Percentiles rank a stretch among this genome's conserved stretches.
phyloP scores from a whole-genome alignment of 2,113 vertebrate species.

The Laticauda colubrina region DNA sequence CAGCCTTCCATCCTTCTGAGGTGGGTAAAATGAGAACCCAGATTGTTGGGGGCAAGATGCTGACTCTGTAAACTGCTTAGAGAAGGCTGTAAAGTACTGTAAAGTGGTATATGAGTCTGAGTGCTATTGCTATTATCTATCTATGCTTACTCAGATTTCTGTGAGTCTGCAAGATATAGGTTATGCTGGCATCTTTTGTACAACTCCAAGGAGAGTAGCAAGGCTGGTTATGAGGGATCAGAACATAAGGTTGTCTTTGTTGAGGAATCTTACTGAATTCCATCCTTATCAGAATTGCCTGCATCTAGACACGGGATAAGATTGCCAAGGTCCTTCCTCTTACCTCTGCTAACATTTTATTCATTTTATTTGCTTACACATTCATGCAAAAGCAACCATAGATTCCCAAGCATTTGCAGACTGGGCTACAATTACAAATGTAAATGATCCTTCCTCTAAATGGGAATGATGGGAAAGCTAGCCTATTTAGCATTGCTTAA shows the following conservation, averaged over 20 bases:
- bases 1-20: too few relatives aligned
- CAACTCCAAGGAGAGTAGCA: not conserved
- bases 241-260: not conserved
- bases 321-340: not conserved
- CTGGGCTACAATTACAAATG: not conserved
- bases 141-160: not conserved
- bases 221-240: not conserved
- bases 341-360: not conserved
- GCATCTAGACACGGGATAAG: not conserved
- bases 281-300: not conserved
- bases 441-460: not conserved
- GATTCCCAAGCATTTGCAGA: not conserved
- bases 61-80: too few relatives aligned
- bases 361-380: not conserved
- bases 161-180: not conserved
- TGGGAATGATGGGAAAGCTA: not conserved
- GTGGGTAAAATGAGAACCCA: too few relatives aligned
- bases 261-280: not conserved
- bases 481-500: conserved; percentile 1
- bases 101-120: too few relatives aligned
- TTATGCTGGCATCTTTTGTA: not conserved
- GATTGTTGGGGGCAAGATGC: too few relatives aligned
- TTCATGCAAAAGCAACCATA: not conserved
- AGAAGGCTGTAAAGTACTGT: too few relatives aligned
- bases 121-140: not conserved